Percentiles rank a stretch among this genome's conserved stretches.
These are phyloP conservation scores for Trypoxylon attenuatum DNA, from an alignment of 2,888 invertebrate species.

Conservation along the genomic window DNA sequence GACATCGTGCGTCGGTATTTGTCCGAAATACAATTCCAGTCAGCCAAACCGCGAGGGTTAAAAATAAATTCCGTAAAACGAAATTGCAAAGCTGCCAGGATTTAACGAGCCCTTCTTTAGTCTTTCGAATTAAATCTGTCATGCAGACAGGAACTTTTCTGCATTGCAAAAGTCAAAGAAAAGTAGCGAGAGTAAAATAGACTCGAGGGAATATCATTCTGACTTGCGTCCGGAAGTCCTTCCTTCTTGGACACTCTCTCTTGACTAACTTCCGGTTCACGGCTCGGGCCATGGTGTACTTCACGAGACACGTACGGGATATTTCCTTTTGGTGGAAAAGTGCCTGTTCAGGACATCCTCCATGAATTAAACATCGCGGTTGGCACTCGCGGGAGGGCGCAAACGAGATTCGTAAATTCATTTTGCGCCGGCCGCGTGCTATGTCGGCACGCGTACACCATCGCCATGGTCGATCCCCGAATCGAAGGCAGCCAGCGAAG, in stretches of 20 bases:
- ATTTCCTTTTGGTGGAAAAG: conserved; percentile 26
- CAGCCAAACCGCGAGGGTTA: no score
- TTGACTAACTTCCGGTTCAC: no score
- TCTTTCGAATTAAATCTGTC: no score
- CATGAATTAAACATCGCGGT: conserved; percentile 49
- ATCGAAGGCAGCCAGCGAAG: not conserved
- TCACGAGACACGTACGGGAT: conserved; percentile 8
- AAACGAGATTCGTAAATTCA: conserved; percentile 49
- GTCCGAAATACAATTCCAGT: no score
- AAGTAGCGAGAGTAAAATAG: not conserved
- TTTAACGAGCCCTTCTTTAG: no score
- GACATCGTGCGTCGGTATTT: no score
- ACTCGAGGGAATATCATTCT: not conserved
- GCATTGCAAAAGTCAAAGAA: not conserved
- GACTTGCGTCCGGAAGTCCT: conserved; percentile 4
- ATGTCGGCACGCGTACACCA: not conserved
- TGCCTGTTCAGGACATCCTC: conserved; percentile 6
- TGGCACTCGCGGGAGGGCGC: conserved; percentile 11
- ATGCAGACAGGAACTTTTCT: no score
- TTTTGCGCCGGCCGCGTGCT: conserved; percentile 30
- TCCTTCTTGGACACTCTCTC: not conserved
- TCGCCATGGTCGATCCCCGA: not conserved
- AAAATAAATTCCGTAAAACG: no score
- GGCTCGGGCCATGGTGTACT: not conserved
- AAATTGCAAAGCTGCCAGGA: no score